Evolutionary conservation across 2,113 vertebrate genomes (phyloP).

Genomic region (Mirounga angustirostris): DNA sequence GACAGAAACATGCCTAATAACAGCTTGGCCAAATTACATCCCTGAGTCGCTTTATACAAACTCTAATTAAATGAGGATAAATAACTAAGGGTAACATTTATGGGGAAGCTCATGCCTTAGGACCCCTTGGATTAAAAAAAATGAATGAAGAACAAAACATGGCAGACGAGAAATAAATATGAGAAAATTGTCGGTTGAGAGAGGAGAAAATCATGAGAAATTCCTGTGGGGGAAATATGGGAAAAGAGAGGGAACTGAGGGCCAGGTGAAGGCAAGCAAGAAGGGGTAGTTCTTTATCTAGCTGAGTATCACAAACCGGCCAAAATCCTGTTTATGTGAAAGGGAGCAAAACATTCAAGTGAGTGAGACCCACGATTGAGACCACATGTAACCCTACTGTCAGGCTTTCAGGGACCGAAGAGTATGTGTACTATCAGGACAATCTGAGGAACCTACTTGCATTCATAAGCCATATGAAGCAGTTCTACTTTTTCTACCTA

Average conservation of each 20-base stretch:
- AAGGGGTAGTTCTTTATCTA: background rate
- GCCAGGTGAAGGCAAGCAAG: background rate
- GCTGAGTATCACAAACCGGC: background rate
- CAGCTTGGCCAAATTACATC: background rate
- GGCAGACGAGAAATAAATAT: background rate
- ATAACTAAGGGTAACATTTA: background rate
- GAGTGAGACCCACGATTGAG: background rate
- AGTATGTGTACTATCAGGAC: background rate
- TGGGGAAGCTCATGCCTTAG: background rate
- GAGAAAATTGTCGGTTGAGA: background rate
- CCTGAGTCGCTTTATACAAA: background rate
- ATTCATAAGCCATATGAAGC: background rate
- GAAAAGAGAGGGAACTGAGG: background rate
- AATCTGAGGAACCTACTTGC: background rate
- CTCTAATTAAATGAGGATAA: background rate
- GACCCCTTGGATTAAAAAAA: background rate
- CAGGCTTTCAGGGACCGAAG: background rate
- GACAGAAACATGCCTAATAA: background rate
- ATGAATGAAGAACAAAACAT: background rate
- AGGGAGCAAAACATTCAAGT: background rate
- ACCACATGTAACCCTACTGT: background rate
- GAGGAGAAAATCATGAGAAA: background rate
- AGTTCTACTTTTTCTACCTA: background rate
- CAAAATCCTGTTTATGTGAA: background rate
- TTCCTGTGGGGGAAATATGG: background rate